A percentile compares a stretch with the other conserved stretches of the same genome.
Evolutionary conservation across 2,797 vertebrate species (phyloP).

Genomic region (Arnoldichthys spilopterus): DNA sequence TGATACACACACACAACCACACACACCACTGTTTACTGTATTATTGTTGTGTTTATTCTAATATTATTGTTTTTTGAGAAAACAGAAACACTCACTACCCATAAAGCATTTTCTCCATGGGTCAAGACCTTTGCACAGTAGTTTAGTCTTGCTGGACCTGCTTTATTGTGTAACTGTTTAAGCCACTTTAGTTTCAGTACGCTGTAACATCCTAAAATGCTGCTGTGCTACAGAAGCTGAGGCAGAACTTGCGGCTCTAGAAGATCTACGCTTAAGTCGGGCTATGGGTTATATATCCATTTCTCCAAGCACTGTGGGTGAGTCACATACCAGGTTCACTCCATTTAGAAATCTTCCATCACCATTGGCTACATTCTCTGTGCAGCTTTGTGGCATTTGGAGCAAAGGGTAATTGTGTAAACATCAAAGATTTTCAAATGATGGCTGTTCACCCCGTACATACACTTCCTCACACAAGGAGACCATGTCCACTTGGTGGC

Average conservation of each 20-base stretch:
- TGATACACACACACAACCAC: no score
- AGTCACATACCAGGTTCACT: no score
- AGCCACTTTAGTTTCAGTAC: no score
- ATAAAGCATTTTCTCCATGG: no score
- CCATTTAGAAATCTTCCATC: no score
- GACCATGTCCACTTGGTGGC: slow-evolving; percentile 31
- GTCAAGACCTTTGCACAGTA: no score
- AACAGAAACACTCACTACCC: no score
- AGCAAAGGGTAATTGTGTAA: neutral
- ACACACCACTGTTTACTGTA: no score
- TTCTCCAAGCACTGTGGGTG: slow-evolving; percentile 73
- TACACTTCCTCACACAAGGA: neutral
- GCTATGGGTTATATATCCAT: slow-evolving; percentile 73
- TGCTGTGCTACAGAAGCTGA: slow-evolving; percentile 68
- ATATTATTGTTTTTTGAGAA: no score
- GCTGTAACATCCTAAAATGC: neutral
- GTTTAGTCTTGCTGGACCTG: neutral
- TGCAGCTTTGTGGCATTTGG: neutral
- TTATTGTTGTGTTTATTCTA: no score
- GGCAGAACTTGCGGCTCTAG: slow-evolving; percentile 72
- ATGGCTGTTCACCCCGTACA: neutral
- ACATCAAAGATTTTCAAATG: neutral
- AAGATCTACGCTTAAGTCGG: slow-evolving; percentile 70
- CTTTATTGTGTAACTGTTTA: neutral
- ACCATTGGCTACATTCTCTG: neutral